Base-by-base conservation (phyloP, 2,888 invertebrate genomes). In the Oligia fasciuncula region DNA sequence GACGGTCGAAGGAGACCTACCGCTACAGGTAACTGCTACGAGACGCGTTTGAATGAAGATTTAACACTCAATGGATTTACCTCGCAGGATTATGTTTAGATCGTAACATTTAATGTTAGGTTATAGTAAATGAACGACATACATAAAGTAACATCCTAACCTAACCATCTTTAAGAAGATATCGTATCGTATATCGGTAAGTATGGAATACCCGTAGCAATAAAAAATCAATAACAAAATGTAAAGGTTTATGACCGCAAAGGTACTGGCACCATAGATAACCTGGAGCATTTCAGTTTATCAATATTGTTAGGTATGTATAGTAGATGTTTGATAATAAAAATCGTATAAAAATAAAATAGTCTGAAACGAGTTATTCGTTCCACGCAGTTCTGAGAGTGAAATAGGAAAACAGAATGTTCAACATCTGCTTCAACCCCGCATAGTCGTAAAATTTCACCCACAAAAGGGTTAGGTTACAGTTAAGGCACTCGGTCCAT, bases 381-480 rank as follows among this genome's bases (percentile, higher is more conserved):
- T 57, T 65, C 9, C 14, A 46, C 68, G 13, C 51, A 73, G 17
- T 65, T 69, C 60, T 79, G 60, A 57, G 40, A 80, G 43, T 75
- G 46, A 81, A 81, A 83, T 83, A 76, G 40, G 40, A 40, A 76
- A 83, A 76, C 51, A 72, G 72, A 81, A 81, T 77, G 63, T 81
- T 69, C 77, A 54, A 73, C 81, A 85, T 85, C 57, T 85, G 81
- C 43, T 80, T 79, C 79, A 62, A n/a, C 54, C 85, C 65, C 72
- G 81, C 63, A 66, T 62, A 19, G 69, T 72, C 76, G 60, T 83
- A 83, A 85, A 81, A 76, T 85, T 83, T 80, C 60, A 81, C 67
- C 76, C 71, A 69, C 73, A 69, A 73, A 81, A 81, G 76, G 76
- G 81, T 79, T 71, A 67, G 70, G 74, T 85, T 65, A 70, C 76